A percentile compares a stretch with the other conserved stretches of the same genome.
Evolutionary conservation across 2,888 invertebrate species (phyloP).

Genomic region (Pristionchus japonicus): DNA sequence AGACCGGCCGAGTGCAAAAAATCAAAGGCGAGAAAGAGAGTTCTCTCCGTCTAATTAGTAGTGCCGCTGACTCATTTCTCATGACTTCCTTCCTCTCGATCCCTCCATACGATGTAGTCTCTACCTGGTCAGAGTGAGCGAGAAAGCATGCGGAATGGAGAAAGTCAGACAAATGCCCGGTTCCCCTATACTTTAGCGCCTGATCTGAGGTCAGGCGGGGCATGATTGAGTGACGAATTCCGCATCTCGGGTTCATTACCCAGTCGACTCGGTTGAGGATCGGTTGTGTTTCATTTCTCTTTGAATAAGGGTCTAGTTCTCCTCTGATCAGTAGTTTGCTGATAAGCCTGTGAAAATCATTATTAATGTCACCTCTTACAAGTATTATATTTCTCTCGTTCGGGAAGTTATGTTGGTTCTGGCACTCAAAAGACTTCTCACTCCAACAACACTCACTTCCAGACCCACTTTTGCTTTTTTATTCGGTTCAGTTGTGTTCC

Average conservation of each 20-base stretch:
- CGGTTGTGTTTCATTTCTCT: neutral
- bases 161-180: neutral
- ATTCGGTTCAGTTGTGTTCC: neutral
- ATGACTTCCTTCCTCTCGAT: neutral
- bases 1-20: neutral
- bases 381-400: too few relatives aligned
- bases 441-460: too few relatives aligned
- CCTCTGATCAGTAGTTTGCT: too few relatives aligned
- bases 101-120: too few relatives aligned
- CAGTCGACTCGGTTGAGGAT: neutral
- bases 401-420: too few relatives aligned
- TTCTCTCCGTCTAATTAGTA: constrained; percentile 11
- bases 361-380: too few relatives aligned
- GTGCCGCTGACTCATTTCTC: constrained; percentile 14
- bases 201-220: neutral
- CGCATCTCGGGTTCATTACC: too few relatives aligned
- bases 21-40: neutral
- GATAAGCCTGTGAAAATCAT: too few relatives aligned
- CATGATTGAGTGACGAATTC: neutral
- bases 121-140: too few relatives aligned
- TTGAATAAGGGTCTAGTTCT: neutral
- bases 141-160: too few relatives aligned
- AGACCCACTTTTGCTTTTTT: too few relatives aligned
- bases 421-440: too few relatives aligned
- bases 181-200: constrained; percentile 2